Percentiles rank a stretch among this genome's conserved stretches.
phyloP scores from a whole-genome alignment of 2,888 invertebrate genomes.

The Drosophila affinis region DNA sequence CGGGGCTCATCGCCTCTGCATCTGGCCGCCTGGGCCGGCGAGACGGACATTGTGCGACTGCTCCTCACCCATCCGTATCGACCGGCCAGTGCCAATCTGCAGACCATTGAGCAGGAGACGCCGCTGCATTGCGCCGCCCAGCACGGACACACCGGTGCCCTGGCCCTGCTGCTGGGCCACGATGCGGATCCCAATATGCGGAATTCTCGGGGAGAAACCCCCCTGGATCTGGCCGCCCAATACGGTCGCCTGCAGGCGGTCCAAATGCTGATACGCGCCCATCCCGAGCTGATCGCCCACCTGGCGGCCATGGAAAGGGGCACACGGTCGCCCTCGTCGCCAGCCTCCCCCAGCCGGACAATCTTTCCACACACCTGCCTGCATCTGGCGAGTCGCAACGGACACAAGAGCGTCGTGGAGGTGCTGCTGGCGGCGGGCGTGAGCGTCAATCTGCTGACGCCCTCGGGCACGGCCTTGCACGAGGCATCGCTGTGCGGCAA shows the following conservation, averaged over 20 bases:
- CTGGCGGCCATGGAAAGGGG: slow-evolving; percentile 83
- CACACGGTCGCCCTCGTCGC: slow-evolving; percentile 72
- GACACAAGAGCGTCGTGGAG: slow-evolving; percentile 93
- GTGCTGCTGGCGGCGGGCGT: slow-evolving; percentile 93
- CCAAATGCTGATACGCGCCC: slow-evolving; percentile 91
- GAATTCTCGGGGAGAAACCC: slow-evolving; percentile 94
- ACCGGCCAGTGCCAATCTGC: slow-evolving; percentile 92
- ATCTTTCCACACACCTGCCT: slow-evolving; percentile 90
- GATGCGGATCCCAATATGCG: slow-evolving; percentile 94
- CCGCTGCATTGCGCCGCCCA: slow-evolving; percentile 96
- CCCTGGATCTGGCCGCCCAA: slow-evolving; percentile 97
- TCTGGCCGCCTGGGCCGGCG: slow-evolving; percentile 97
- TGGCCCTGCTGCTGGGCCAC: slow-evolving; percentile 91
- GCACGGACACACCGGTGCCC: slow-evolving; percentile 94
- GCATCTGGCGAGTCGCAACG: slow-evolving; percentile 97
- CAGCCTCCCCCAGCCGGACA: slow-evolving; percentile 72
- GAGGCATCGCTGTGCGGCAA: slow-evolving; percentile 97
- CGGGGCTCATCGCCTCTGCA: slow-evolving; percentile 97
- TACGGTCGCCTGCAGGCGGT: slow-evolving; percentile 94
- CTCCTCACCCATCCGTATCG: slow-evolving; percentile 92
- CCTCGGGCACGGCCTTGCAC: slow-evolving; percentile 95
- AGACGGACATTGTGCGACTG: slow-evolving; percentile 93
- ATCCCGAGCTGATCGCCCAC: slow-evolving; percentile 92
- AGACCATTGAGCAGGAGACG: slow-evolving; percentile 95
- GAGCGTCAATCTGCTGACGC: slow-evolving; percentile 93